Conservation (phyloP, 2,797 vertebrate genomes). For the Dallia pectoralis region DNA sequence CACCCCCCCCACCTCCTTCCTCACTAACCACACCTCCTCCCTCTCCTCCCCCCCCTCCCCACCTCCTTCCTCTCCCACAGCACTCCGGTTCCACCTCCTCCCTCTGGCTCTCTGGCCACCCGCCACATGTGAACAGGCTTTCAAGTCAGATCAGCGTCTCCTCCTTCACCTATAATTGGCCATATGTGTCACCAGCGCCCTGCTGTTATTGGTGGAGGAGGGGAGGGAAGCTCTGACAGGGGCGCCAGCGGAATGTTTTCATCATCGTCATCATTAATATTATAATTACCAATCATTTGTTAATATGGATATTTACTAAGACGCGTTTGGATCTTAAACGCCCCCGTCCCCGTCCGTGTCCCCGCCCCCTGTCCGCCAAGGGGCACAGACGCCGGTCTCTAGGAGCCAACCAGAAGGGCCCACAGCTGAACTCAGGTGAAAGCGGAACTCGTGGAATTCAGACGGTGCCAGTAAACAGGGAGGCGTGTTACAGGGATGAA, state of each 20-base stretch:
- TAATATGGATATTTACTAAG: slow-evolving; percentile 42
- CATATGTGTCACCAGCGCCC: slow-evolving; percentile 74
- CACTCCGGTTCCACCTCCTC: slow-evolving; percentile 14
- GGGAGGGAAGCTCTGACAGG: slow-evolving; percentile 60
- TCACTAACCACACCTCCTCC: too few species aligned
- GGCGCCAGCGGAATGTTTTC: slow-evolving; percentile 51
- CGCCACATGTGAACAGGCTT: slow-evolving; percentile 76
- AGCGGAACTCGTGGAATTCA: neutral
- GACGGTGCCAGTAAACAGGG: slow-evolving; percentile 13
- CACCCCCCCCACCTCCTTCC: too few species aligned
- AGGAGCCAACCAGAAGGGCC: neutral
- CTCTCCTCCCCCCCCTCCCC: too few species aligned
- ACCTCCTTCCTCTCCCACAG: slow-evolving; percentile 8
- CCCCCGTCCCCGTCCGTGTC: too few species aligned
- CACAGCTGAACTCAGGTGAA: neutral
- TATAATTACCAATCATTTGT: too few species aligned
- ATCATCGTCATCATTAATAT: slow-evolving; percentile 21
- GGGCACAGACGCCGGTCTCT: neutral
- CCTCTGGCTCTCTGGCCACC: slow-evolving; percentile 66
- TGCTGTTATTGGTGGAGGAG: slow-evolving; percentile 23
- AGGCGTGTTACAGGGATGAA: neutral
- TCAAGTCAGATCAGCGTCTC: slow-evolving; percentile 74
- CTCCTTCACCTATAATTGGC: slow-evolving; percentile 77
- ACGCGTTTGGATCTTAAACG: slow-evolving; percentile 32
- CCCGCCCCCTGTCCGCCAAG: too few species aligned